Conservation (phyloP, 2,113 vertebrate species). For the Proteles cristata region DNA sequence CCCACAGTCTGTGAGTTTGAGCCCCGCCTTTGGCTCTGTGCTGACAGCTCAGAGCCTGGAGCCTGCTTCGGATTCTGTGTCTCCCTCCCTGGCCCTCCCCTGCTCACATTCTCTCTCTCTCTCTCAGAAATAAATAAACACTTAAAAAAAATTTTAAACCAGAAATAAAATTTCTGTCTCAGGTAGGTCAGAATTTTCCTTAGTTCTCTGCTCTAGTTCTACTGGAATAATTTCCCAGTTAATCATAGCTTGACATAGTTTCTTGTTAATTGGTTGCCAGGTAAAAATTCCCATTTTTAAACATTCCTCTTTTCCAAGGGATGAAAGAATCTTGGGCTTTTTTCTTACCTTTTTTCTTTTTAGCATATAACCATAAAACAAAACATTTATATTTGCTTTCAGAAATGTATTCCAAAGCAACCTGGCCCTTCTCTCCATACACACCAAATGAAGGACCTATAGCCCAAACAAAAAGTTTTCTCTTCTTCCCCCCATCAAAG, state of each 20-base stretch:
- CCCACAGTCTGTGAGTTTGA: too few relatives aligned
- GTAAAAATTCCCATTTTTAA: constrained; percentile 12
- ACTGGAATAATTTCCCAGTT: constrained; percentile 4
- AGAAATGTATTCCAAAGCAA: background rate
- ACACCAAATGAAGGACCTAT: background rate
- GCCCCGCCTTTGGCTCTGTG: too few relatives aligned
- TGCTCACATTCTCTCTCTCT: too few relatives aligned
- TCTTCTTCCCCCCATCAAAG: background rate
- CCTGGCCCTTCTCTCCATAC: background rate
- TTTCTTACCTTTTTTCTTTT: background rate
- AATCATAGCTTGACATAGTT: constrained; percentile 22
- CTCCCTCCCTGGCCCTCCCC: too few relatives aligned
- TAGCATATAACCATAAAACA: background rate
- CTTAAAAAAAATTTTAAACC: too few relatives aligned
- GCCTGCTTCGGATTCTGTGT: too few relatives aligned
- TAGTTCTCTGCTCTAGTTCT: constrained; percentile 11
- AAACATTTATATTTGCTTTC: background rate
- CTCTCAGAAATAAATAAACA: too few relatives aligned
- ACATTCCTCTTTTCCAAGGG: background rate
- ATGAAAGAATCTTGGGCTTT: background rate
- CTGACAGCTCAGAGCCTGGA: too few relatives aligned
- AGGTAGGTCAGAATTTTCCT: background rate
- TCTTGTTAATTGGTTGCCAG: constrained; percentile 12
- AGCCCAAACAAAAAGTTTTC: background rate
- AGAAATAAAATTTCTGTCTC: background rate